phyloP scores from a whole-genome alignment of 2,113 vertebrate species.

The Eubucco bourcierii region DNA sequence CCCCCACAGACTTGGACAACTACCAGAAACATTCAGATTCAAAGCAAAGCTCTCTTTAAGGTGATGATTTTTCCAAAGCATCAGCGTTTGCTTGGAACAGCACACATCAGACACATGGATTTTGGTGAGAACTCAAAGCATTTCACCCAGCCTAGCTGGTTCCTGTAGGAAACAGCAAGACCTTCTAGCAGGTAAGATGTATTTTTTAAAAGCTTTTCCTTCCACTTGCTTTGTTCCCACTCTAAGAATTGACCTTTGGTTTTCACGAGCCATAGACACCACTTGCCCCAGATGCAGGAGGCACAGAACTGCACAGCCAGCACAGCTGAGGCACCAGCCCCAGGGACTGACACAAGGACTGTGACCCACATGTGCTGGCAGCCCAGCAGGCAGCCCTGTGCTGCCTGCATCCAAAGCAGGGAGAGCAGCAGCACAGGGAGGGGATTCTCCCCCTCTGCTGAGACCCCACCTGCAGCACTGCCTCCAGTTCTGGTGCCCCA shows the following conservation, averaged over 20 bases:
- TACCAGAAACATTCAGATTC: background rate
- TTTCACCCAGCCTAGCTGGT: background rate
- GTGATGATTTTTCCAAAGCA: slow-evolving; percentile 11
- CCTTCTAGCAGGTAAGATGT: background rate
- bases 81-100: background rate
- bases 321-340: fast-evolving
- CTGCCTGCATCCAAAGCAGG: too few relatives aligned
- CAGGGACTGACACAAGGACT: background rate
- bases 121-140: background rate
- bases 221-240: background rate
- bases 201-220: slow-evolving; percentile 13
- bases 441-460: too few relatives aligned
- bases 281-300: background rate
- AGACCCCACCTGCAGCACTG: too few relatives aligned
- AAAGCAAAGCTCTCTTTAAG: slow-evolving; percentile 6
- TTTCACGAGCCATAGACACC: background rate
- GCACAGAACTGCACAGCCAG: background rate
- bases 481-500: too few relatives aligned
- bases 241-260: background rate
- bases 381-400: too few relatives aligned
- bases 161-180: background rate
- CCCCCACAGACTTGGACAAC: background rate
- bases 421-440: too few relatives aligned
- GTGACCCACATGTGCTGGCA: too few relatives aligned
- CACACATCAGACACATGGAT: background rate